A percentile compares a stretch with the other conserved stretches of the same genome.
Evolutionary conservation across 1,140 invertebrate species (phyloP).

Genomic region (Magallana angulata): DNA sequence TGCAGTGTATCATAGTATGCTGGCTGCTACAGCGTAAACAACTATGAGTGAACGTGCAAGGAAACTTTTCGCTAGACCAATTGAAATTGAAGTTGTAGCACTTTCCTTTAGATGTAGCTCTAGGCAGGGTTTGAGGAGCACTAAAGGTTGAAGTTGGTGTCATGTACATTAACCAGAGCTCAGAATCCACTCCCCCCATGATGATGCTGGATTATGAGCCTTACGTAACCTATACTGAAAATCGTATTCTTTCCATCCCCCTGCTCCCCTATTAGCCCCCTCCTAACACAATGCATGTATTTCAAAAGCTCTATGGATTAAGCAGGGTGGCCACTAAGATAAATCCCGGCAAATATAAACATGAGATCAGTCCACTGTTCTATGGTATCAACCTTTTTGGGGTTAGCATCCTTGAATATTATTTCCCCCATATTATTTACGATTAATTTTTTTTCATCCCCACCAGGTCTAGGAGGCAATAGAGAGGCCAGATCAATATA

Average conservation of each 20-base stretch:
- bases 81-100: not conserved
- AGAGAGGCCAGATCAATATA: not conserved
- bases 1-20: not conserved
- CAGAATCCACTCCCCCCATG: not conserved
- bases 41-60: not conserved
- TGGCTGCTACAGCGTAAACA: not conserved
- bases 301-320: not conserved
- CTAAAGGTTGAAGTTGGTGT: not conserved
- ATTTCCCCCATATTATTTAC: not conserved
- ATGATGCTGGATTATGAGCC: not conserved
- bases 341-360: not conserved
- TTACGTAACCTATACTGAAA: not conserved
- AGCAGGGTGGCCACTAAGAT: not conserved
- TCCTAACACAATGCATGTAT: not conserved
- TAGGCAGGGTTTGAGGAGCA: not conserved
- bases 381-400: not conserved
- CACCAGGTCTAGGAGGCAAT: no score
- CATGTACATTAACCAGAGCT: not conserved
- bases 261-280: not conserved
- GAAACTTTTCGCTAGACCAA: not conserved
- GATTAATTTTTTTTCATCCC: not conserved
- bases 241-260: not conserved
- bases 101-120: not conserved
- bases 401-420: not conserved
- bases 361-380: not conserved